phyloP scores from a whole-genome alignment of 2,888 invertebrate genomes.

The Alloscopus bannaensis region DNA sequence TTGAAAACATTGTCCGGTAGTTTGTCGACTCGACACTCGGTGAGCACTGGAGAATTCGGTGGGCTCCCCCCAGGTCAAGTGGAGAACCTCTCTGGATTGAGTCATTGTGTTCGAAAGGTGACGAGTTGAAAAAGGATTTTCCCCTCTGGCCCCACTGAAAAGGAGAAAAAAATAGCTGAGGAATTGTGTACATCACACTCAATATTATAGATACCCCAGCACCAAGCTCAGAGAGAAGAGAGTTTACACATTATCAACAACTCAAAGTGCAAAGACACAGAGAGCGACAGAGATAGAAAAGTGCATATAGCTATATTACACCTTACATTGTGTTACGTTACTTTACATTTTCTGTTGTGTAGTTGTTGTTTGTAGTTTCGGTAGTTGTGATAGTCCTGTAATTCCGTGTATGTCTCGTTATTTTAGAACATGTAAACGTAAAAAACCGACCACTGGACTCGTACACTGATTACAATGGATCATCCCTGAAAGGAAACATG shows the following conservation, averaged over 20 bases:
- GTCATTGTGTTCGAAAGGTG: constrained; percentile 14
- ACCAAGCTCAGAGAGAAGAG: constrained; percentile 5
- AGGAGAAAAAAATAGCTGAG: constrained; percentile 32
- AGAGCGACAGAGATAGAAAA: constrained; percentile 37
- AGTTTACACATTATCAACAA: neutral
- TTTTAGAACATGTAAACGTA: no score
- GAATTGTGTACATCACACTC: constrained; percentile 50
- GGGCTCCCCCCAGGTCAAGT: constrained; percentile 33
- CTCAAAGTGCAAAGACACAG: neutral
- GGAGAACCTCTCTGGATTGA: constrained; percentile 17
- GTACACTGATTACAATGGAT: constrained; percentile 35
- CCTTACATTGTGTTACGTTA: constrained; percentile 58
- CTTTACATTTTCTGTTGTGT: constrained; percentile 58
- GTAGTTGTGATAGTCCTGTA: constrained; percentile 63
- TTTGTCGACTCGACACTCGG: constrained; percentile 4
- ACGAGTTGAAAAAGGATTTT: constrained; percentile 44
- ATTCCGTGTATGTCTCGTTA: no score
- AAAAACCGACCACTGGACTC: constrained; percentile 43
- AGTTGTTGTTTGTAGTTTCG: constrained; percentile 62
- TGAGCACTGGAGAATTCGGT: constrained; percentile 36
- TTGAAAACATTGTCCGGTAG: constrained; percentile 62
- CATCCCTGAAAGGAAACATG: neutral
- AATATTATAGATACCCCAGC: neutral
- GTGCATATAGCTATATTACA: constrained; percentile 52
- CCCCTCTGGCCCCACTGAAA: constrained; percentile 52